Percentiles rank a stretch among this genome's conserved stretches.
phyloP scores from a whole-genome alignment of 2,888 invertebrate genomes.

The Drosophila emarginata region DNA sequence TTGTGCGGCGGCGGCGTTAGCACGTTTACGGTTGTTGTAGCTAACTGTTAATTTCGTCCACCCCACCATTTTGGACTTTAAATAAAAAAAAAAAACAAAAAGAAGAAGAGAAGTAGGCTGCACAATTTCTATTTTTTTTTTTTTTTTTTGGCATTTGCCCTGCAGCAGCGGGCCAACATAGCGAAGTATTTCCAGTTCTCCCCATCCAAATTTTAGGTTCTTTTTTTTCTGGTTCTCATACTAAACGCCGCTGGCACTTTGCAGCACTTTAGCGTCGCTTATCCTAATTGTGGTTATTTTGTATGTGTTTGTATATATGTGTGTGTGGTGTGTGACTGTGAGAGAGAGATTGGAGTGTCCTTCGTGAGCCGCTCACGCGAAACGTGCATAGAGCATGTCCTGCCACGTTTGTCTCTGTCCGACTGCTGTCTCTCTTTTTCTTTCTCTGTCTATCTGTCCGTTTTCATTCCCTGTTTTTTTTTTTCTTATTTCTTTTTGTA shows the following conservation, averaged over 20 bases:
- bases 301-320: neutral
- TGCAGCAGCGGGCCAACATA: conserved; percentile 36
- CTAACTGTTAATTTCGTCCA: conserved; percentile 54
- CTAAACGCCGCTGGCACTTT: conserved; percentile 56
- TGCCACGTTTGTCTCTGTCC: conserved; percentile 50
- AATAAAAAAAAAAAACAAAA: neutral
- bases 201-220: conserved; percentile 17
- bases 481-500: neutral
- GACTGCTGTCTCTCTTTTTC: conserved; percentile 1
- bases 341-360: conserved; percentile 32
- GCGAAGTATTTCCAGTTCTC: conserved; percentile 40
- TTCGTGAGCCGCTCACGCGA: conserved; percentile 59
- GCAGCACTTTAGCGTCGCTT: conserved; percentile 66
- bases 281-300: conserved; percentile 73
- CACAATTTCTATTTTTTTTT: conserved; percentile 27
- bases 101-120: conserved; percentile 43
- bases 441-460: conserved; percentile 9
- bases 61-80: conserved; percentile 27
- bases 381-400: conserved; percentile 59
- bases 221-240: conserved; percentile 34
- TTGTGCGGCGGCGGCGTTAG: conserved; percentile 39
- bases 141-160: conserved; percentile 44
- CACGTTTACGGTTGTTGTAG: conserved; percentile 53
- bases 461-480: conserved; percentile 1
- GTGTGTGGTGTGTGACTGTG: conserved; percentile 26